Conservation (phyloP, 2,888 invertebrate species). For the Caenorhabditis sp. region DNA sequence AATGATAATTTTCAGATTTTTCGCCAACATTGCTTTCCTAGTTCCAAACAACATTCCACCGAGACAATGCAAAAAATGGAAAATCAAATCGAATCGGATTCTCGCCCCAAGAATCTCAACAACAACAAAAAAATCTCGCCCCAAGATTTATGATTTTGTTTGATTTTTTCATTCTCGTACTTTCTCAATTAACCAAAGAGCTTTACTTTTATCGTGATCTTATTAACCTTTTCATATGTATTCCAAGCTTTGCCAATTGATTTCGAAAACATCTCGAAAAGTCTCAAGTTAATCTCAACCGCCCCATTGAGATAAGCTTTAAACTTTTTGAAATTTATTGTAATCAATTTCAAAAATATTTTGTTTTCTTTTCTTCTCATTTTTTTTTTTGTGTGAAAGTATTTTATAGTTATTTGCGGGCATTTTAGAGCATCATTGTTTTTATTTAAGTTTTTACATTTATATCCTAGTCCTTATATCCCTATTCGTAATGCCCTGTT, state of each 20-base stretch:
- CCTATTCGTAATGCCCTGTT: neutral
- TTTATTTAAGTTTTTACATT: neutral
- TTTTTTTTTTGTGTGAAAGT: neutral
- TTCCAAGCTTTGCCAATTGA: neutral
- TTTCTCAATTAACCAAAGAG: neutral
- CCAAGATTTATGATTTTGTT: no score
- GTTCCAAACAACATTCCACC: neutral
- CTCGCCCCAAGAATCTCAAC: neutral
- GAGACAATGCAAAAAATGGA: neutral
- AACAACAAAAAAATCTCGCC: no score
- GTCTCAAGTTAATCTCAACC: neutral
- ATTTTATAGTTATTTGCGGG: neutral
- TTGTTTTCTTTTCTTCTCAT: neutral
- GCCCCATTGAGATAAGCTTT: neutral
- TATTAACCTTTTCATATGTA: neutral
- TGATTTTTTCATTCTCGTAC: neutral
- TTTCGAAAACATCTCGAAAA: neutral
- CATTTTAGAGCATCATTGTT: slow-evolving; percentile 1
- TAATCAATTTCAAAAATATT: neutral
- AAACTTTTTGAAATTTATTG: neutral
- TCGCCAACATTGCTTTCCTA: neutral
- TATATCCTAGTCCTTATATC: neutral
- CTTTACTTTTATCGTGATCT: neutral
- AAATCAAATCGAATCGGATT: neutral
- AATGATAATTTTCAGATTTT: neutral